A percentile compares a stretch with the other conserved stretches of the same genome.
These are phyloP conservation scores for Agonopterix arenella DNA, from an alignment of 2,888 invertebrate genomes.

Conservation along the genomic window DNA sequence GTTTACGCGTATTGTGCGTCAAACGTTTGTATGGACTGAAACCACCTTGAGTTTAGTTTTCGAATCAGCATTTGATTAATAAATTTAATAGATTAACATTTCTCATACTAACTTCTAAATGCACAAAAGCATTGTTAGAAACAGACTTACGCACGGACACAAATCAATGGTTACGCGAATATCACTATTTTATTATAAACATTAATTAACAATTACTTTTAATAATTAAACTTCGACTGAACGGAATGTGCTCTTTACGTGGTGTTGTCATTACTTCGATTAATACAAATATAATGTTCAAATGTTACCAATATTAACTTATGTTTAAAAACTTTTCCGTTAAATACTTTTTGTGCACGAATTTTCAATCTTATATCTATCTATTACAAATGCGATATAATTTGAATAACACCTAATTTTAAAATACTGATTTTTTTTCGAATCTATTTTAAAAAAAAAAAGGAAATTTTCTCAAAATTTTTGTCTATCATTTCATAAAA, in stretches of 20 bases:
- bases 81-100: neutral
- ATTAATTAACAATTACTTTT: slow-evolving; percentile 39
- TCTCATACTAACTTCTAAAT: neutral
- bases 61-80: neutral
- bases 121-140: slow-evolving; percentile 24
- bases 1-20: too few relatives aligned
- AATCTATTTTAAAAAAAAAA: slow-evolving; percentile 7
- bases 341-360: slow-evolving; percentile 67
- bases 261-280: slow-evolving; percentile 44
- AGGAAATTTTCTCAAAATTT: neutral
- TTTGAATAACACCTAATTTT: slow-evolving; percentile 39
- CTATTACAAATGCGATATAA: slow-evolving; percentile 44
- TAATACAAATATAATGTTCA: slow-evolving; percentile 43
- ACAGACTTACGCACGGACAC: slow-evolving; percentile 21
- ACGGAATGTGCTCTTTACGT: slow-evolving; percentile 69
- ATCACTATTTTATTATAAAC: slow-evolving; percentile 31
- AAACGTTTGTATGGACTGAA: too few relatives aligned
- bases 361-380: slow-evolving; percentile 38
- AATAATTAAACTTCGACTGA: slow-evolving; percentile 50
- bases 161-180: slow-evolving; percentile 33
- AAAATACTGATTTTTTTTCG: slow-evolving; percentile 45
- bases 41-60: too few relatives aligned
- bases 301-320: slow-evolving; percentile 46
- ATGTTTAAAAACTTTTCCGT: slow-evolving; percentile 39
- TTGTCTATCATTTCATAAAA: slow-evolving; percentile 9